Percentiles rank a stretch among this genome's conserved stretches.
Evolutionary conservation across 2,113 vertebrate species (phyloP).

Genomic region (Dasyurus viverrinus): DNA sequence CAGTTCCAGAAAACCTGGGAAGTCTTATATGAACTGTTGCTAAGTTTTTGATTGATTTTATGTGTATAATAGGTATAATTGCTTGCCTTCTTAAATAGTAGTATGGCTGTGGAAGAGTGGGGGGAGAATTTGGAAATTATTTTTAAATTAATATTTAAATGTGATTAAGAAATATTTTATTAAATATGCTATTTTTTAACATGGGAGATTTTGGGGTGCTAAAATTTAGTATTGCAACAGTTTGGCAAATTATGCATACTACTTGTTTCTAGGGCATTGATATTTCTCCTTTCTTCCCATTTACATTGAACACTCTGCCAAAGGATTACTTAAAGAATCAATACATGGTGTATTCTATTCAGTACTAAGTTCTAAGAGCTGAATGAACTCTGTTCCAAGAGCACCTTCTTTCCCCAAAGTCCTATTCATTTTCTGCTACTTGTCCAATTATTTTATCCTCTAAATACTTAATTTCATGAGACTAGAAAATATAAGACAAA

Average conservation of each 20-base stretch:
- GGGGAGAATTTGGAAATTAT: not conserved
- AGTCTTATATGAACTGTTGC: not conserved
- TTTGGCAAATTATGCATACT: not conserved
- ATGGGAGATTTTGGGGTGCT: not conserved
- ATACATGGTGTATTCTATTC: conserved; percentile 26
- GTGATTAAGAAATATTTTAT: not conserved
- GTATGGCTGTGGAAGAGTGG: no score
- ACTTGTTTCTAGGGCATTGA: not conserved
- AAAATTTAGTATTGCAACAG: conserved; percentile 8
- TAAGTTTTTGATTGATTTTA: not conserved
- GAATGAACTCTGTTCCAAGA: not conserved
- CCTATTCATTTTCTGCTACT: conserved; percentile 9
- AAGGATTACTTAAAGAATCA: conserved; percentile 18
- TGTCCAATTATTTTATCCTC: conserved; percentile 7
- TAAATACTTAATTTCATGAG: conserved; percentile 14
- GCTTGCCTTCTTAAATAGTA: not conserved
- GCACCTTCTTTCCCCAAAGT: not conserved
- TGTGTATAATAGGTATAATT: not conserved
- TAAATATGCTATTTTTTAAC: not conserved
- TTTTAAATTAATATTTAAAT: not conserved
- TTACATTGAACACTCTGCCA: not conserved
- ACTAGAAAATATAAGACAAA: not conserved
- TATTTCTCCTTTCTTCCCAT: not conserved
- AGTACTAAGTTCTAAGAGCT: not conserved
- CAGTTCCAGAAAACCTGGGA: not conserved